Conservation (phyloP, 1,140 invertebrate genomes). For the Bombus breviceps region DNA sequence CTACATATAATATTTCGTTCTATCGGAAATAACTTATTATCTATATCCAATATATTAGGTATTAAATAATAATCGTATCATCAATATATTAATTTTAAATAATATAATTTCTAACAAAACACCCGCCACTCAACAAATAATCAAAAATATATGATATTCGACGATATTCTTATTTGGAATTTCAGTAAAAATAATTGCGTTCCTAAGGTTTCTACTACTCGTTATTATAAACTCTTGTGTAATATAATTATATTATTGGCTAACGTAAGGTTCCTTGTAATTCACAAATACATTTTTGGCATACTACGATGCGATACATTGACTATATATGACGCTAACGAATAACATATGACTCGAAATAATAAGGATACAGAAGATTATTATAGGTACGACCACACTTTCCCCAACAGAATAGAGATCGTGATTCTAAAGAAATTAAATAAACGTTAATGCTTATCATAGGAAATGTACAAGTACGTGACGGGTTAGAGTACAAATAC, state of each 20-base stretch:
- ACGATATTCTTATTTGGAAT: conserved; percentile 65
- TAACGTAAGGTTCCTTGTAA: conserved; percentile 35
- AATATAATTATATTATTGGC: conserved; percentile 54
- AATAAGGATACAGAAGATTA: conserved; percentile 35
- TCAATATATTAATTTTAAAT: conserved; percentile 82
- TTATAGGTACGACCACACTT: conserved; percentile 19
- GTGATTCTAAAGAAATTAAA: conserved; percentile 25
- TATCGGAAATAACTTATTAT: conserved; percentile 75
- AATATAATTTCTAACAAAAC: conserved; percentile 81
- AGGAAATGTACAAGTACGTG: conserved; percentile 33
- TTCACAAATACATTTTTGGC: conserved; percentile 61
- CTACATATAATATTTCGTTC: conserved; percentile 58
- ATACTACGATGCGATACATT: conserved; percentile 66
- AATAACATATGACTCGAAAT: conserved; percentile 58
- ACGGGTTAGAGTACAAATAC: conserved; percentile 36
- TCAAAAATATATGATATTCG: conserved; percentile 71
- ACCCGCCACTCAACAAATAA: conserved; percentile 74
- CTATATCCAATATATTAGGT: conserved; percentile 81
- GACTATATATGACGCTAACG: conserved; percentile 54
- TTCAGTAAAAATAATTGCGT: conserved; percentile 66
- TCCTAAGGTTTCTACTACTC: conserved; percentile 22
- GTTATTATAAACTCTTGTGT: conserved; percentile 53
- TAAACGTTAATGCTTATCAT: conserved; percentile 5
- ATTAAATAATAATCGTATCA: conserved; percentile 79
- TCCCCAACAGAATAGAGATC: conserved; percentile 7